These are phyloP conservation scores for Mallotus villosus DNA, from an alignment of 2,797 vertebrate genomes.

Conservation along the genomic window DNA sequence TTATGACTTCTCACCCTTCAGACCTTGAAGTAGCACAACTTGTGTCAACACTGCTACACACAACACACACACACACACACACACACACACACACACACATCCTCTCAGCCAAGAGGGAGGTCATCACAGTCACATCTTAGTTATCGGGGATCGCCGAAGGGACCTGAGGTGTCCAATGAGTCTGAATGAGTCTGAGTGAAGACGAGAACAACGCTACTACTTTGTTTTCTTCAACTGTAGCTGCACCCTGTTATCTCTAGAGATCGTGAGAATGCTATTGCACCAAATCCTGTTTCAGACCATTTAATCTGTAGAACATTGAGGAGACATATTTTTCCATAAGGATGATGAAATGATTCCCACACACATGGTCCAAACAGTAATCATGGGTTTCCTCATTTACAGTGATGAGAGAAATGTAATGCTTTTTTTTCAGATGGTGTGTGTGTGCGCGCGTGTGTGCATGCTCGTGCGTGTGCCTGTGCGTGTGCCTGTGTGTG, in stretches of 20 bases:
- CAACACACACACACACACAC: background rate
- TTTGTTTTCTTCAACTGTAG: background rate
- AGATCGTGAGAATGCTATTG: background rate
- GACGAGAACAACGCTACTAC: background rate
- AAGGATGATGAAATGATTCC: background rate
- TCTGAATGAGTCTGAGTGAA: background rate
- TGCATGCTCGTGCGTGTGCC: too few species aligned
- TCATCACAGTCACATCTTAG: background rate
- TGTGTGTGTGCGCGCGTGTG: slow-evolving; percentile 6
- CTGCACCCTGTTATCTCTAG: background rate
- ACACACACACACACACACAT: background rate
- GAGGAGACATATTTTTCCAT: slow-evolving; percentile 7
- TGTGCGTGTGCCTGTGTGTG: slow-evolving; percentile 1
- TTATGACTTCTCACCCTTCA: background rate
- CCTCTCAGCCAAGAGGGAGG: background rate
- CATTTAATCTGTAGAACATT: slow-evolving; percentile 6
- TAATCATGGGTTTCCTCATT: background rate
- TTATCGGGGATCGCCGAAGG: background rate
- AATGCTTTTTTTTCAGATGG: too few species aligned
- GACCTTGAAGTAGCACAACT: background rate
- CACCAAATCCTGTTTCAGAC: slow-evolving; percentile 10
- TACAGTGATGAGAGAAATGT: too few species aligned
- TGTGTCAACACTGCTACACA: slow-evolving; percentile 12
- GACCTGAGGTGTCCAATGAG: background rate
- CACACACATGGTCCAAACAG: background rate